Base-by-base conservation (phyloP, 2,797 vertebrate genomes). In the Sebastes vulpes region DNA sequence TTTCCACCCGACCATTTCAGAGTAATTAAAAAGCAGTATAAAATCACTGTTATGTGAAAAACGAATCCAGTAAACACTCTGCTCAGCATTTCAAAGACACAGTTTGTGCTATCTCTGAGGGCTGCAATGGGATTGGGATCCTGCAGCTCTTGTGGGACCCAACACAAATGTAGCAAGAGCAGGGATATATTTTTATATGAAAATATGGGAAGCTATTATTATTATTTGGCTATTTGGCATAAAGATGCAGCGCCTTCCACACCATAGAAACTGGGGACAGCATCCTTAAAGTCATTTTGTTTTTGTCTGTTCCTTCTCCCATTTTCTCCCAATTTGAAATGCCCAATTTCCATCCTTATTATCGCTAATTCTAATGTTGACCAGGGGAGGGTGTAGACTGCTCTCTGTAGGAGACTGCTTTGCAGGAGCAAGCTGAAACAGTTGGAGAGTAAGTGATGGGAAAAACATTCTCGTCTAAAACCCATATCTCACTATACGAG, bases 41-140 rank as follows among this genome's bases (percentile, higher is more conserved):
- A 46, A 77, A 63, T 74, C 59, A 54, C 29, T 63, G n/a, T 61
- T 66, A 64, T 63, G 31, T 77, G 52, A 65, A 71, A 4, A 77
- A 38, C n/a, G 58, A 69, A 48, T 66, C 63, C n/a, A n/a, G 58
- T 72, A 69, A 81, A 86, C 42, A 52, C 57, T 79, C 32, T 35
- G 21, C 65, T 74, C 57, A 66, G 63, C 23, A 1, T 35, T 77
- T 65, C 21, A 59, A 77, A 65, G 25, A 32, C 10, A 48, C 14
- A 48, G 35, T 38, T 9, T 79, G 31, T 63, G 57, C 20, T 64
- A 28, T 65, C 21, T 65, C 42, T 23, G 23, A 60, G 10, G 8
- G 6, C 57, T 32, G 31, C 12, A 31, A 6, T 53, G 28, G 48
- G 70, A 9, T 21, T 48, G 21, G 6, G 54, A 56, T 70, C 8